Base-by-base conservation (phyloP, 2,113 vertebrate species). In the Leucosticte australis region DNA sequence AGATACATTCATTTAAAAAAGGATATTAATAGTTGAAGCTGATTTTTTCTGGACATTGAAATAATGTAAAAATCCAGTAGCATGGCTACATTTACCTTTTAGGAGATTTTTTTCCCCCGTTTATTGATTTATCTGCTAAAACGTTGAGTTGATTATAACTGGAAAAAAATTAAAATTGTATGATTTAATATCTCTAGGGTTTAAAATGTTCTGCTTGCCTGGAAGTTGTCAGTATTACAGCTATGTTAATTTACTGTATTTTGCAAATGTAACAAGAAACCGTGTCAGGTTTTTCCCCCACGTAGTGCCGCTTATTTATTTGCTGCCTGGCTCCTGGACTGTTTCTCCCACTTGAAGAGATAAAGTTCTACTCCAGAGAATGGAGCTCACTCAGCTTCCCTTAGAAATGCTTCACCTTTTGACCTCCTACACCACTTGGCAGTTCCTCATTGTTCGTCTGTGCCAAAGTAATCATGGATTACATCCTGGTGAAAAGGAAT, bases 401-500 rank as follows among this genome's bases (percentile, higher is more conserved):
- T 80, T 93, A 68, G 64, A 79, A 91, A 69, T 76, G n/a, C 70
- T 91, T 92, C 84, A 75, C 76, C 73, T 95, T 67, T 83, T 85
- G 83, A 86, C 74, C 89, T 91, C 59, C 21, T 70, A 8, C 83
- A 55, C 44, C 74, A 70, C 75, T 95, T 96, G 76, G 93, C 81
- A 27, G 75, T 90, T 95, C 53, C 47, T 93, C 56, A 46, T 65
- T 93, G 90, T 83, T 92, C 42, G 2, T 52, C 50, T 62, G n/a
- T 49, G 87, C 90, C 89, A 94, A 80, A 92, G 44, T 83, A 91
- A 91, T 90, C 63, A 75, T 3, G 6, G 83, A 87, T 94, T 89
- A 84, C 88, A 80, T 94, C 82, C 95, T 91, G 85, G 39, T 92
- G 49, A 81, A 91, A 87, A 88, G 71, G 64, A 91, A 65, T 93